phyloP scores from a whole-genome alignment of 2,797 vertebrate species.

The Alfaro cultratus region DNA sequence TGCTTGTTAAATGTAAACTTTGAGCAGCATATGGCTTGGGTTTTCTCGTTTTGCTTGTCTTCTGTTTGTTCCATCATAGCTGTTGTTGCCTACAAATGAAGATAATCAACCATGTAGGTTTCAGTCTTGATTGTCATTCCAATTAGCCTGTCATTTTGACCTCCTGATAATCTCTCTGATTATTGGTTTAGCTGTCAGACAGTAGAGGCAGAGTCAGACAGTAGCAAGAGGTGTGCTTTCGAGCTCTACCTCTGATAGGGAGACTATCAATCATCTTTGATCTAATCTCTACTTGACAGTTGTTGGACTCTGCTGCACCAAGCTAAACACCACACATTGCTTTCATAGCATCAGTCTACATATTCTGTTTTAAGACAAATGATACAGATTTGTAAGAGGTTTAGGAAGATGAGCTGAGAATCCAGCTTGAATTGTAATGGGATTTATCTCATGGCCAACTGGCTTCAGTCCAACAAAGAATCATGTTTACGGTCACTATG shows the following conservation, averaged over 20 bases:
- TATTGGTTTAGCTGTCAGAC: slow-evolving; percentile 64
- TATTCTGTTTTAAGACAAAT: slow-evolving; percentile 47
- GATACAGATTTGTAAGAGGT: slow-evolving; percentile 60
- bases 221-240: slow-evolving; percentile 26
- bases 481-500: slow-evolving; percentile 39
- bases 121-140: slow-evolving; percentile 38
- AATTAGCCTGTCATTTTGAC: slow-evolving; percentile 56
- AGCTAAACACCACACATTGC: slow-evolving; percentile 6
- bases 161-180: slow-evolving; percentile 68
- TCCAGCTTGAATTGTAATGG: slow-evolving; percentile 66
- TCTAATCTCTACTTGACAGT: slow-evolving; percentile 13
- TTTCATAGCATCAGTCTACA: slow-evolving; percentile 23
- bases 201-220: slow-evolving; percentile 28
- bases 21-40: background rate
- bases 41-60: background rate
- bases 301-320: background rate
- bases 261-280: slow-evolving; percentile 2
- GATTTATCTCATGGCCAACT: slow-evolving; percentile 65
- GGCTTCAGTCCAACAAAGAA: slow-evolving; percentile 46
- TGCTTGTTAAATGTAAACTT: background rate
- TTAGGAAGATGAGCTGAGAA: slow-evolving; percentile 63
- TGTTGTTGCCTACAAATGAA: slow-evolving; percentile 14
- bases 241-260: background rate
- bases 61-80: background rate
- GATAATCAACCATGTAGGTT: slow-evolving; percentile 37